Conservation (phyloP, 2,888 invertebrate genomes). For the Uloborus plumipes region DNA sequence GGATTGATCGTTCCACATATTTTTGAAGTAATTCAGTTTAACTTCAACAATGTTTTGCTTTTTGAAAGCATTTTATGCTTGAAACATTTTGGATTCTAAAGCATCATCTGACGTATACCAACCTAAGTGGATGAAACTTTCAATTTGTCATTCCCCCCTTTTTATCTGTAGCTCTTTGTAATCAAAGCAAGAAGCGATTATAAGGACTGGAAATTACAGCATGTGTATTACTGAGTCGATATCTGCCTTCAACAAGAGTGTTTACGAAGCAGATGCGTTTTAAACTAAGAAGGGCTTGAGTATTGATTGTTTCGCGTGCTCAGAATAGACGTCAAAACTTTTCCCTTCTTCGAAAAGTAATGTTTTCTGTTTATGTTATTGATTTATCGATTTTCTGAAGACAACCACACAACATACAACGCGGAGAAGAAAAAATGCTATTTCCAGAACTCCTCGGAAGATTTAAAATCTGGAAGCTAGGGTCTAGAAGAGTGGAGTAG, state of each 20-base stretch:
- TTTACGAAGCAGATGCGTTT: slow-evolving; percentile 47
- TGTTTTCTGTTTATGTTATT: slow-evolving; percentile 63
- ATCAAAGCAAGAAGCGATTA: slow-evolving; percentile 49
- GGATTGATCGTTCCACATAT: slow-evolving; percentile 52
- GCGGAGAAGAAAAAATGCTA: slow-evolving; percentile 35
- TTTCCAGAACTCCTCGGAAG: slow-evolving; percentile 34
- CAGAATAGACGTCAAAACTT: slow-evolving; percentile 51
- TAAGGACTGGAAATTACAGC: slow-evolving; percentile 54
- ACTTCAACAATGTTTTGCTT: no score
- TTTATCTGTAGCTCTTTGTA: slow-evolving; percentile 18
- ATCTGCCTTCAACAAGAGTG: slow-evolving; percentile 36
- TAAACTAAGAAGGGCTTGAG: slow-evolving; percentile 43
- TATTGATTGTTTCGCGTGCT: slow-evolving; percentile 61
- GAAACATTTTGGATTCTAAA: no score
- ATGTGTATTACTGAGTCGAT: slow-evolving; percentile 51
- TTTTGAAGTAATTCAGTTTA: no score
- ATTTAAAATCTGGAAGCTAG: slow-evolving; percentile 43
- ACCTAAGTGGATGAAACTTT: background rate
- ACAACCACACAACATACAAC: slow-evolving; percentile 39
- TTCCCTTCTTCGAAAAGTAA: slow-evolving; percentile 53
- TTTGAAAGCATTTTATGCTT: no score
- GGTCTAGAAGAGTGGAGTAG: slow-evolving; percentile 32
- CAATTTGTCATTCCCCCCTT: slow-evolving; percentile 21
- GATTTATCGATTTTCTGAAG: slow-evolving; percentile 59
- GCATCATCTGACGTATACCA: no score